phyloP scores from a whole-genome alignment of 37 sponge, comb jelly and placozoan species.

The Bolinopsis microptera region DNA sequence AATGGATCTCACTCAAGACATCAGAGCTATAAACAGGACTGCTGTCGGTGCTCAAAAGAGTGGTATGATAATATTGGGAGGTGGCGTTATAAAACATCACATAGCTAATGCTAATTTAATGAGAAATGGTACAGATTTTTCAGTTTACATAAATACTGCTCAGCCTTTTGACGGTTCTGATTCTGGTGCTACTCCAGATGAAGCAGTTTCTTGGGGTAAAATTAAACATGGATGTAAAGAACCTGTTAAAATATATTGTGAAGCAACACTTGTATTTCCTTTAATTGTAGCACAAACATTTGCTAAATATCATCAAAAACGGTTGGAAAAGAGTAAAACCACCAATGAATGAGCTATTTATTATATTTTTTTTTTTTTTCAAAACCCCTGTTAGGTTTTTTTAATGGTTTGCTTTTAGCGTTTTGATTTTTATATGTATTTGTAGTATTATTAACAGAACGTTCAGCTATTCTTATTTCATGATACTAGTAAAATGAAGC shows the following conservation, averaged over 20 bases:
- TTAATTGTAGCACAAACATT: constrained; percentile 93
- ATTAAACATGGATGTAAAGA: constrained; percentile 76
- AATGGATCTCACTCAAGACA: constrained; percentile 93
- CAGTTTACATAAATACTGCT: constrained; percentile 97
- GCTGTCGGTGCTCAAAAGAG: constrained; percentile 82
- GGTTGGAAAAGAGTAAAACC: neutral
- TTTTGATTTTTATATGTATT: no score
- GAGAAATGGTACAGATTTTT: constrained; percentile 96
- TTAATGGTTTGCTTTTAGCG: no score
- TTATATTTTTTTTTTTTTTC: no score
- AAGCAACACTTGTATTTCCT: constrained; percentile 85
- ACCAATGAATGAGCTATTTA: no score
- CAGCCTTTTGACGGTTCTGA: constrained; percentile 99
- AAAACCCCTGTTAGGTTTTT: no score
- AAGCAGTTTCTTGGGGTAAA: constrained; percentile 99
- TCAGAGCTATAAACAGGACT: constrained; percentile 78
- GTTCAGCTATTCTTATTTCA: no score
- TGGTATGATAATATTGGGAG: constrained; percentile 97
- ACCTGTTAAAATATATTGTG: constrained; percentile 74
- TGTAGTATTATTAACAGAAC: no score
- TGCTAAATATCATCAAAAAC: constrained; percentile 67
- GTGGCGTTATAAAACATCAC: constrained; percentile 96
- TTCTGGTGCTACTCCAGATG: constrained; percentile 95
- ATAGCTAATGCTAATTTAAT: constrained; percentile 98
- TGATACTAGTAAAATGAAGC: no score